Base-by-base conservation (phyloP, 1,140 invertebrate species). In the Drosophila obscura region DNA sequence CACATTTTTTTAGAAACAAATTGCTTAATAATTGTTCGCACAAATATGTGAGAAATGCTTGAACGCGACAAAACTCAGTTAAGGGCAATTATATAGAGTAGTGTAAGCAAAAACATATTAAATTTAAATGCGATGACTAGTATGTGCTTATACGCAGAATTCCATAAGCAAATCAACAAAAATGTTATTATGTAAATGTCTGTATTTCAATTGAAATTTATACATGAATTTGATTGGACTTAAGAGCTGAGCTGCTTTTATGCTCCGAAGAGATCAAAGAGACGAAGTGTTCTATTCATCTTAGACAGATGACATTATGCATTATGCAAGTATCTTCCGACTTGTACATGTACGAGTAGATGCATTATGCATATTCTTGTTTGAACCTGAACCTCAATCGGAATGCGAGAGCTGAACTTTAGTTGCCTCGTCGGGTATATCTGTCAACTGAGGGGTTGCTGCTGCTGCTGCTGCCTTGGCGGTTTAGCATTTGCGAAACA, bases 321-420 rank as follows among this genome's bases (percentile, higher is more conserved):
- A 58, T 69, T 69, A 69, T 69, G 67, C 64, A 69, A 69, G 35
- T 69, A 45, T 58, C 64, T 69, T 69, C 66, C 63, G 56, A 50
- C 50, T 69, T 26, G 11, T 52, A 19, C 43, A 24, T 68, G 5
- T 35, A 66, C 44, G 39, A 22, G 19, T 8, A 35, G 9, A 15
- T 44, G 15, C 15, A 41, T 55, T 49, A 45, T 57, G 16, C 13
- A 31, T 48, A 44, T 39, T 57, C 26, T 28, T 15, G 39, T 11
- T 8, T 26, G 35, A 58, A 49, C 64, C 65, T 57, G 65, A 71
- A 49, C 64, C 65, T 41, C 51, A 71, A 50, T 41, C 63, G 65
- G 52, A 69, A 69, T 69, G 64, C 65, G 41, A 8, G 4, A 39
- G 22, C 19, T 63, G 59, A 44, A 44, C 16, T 24, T 15, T 26